Base-by-base conservation (phyloP, 2,797 vertebrate species). In the Eospalax fontanierii region DNA sequence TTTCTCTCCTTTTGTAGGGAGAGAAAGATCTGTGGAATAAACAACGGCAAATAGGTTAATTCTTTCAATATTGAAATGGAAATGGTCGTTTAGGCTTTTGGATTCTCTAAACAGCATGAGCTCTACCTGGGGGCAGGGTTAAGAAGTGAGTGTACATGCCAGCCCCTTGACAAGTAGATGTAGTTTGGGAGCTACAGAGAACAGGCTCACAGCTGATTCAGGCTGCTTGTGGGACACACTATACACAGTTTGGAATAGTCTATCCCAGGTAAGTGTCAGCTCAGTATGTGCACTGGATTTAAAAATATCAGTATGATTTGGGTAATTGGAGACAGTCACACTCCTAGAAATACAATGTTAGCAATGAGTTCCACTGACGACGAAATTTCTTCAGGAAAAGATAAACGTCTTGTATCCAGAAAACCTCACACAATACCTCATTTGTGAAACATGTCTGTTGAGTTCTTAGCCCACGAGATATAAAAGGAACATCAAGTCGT, bases 1-100 rank as follows among this genome's bases (percentile, higher is more conserved):
- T n/a, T n/a, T n/a, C n/a, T n/a, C n/a, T 83, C 90, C 79, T 90
- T 94, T 65, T 86, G 50, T 96, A 90, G 0, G n/a, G 28, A 96
- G 89, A 54, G 81, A 95, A 91, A 79, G 76, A 82, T 80, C 66
- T 96, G 6, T 35, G 0, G 61, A 33, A 90, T 33, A 81, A 89
- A 96, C 87, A 91, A 87, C 6, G 28, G 19, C 11, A 94, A 93
- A 6, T 80, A 6, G 81, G 93, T 92, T 16, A 84, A 76, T 40
- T 66, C 6, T 96, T 71, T 26, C 80, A 95, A 6, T 18, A 70
- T 30, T 61, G 54, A 87, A 63, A 87, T 97, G 81, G 35, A 97
- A 97, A 94, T 93, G 7, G 90, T 43, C 81, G 70, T 40, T 85
- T 59, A 26, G 15, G 38, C 2, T 75, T 95, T 86, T 54, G 24